Evolutionary conservation across 1,140 invertebrate genomes (phyloP), one percentile per base, ranked within the genome.

Genomic region (Drosophila nannoptera): DNA sequence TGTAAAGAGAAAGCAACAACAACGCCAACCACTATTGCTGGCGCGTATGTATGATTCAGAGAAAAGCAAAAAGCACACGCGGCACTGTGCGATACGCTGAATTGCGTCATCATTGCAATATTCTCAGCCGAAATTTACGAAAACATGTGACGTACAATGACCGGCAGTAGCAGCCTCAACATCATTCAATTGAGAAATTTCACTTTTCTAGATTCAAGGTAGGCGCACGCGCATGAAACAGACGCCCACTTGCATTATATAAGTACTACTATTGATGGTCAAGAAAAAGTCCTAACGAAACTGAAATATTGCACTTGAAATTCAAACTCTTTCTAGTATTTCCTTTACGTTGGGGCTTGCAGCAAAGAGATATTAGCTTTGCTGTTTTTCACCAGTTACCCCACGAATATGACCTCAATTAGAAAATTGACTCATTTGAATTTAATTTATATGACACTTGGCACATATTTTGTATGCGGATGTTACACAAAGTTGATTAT

Each of bases 21-120:
- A 52, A 69, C 42, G 32, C 33, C 6, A 29, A 35, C 4, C 12
- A 14, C 12, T n/a, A 31, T 5, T 16, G 45, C 45, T 50, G 12
- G 40, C 6, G 40, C 11, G n/a, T 53, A 49, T 64, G 77, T 69
- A 70, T 84, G 80, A 84, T 71, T 84, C 80, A 84, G 65, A 48
- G 22, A 16, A 29, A 60, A 22, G 22, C 14, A 46, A 77, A 83
- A 84, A 84, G 73, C 69, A 84, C 81, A 84, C 81, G 80, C 80
- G 80, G 81, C 81, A 80, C 43, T 33, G 12, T 36, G 60, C 29
- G 4, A 50, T 42, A 52, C 67, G 60, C 46, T 42, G 43, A 73
- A 78, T 83, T 83, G 80, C 80, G 80, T 83, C 80, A 83, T 77
- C 80, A 70, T 53, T 84, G 69, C 75, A 73, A 48, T 69, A 62